Evolutionary conservation across 1,140 invertebrate species (phyloP).

Genomic region (Catajapyx aquilonaris): DNA sequence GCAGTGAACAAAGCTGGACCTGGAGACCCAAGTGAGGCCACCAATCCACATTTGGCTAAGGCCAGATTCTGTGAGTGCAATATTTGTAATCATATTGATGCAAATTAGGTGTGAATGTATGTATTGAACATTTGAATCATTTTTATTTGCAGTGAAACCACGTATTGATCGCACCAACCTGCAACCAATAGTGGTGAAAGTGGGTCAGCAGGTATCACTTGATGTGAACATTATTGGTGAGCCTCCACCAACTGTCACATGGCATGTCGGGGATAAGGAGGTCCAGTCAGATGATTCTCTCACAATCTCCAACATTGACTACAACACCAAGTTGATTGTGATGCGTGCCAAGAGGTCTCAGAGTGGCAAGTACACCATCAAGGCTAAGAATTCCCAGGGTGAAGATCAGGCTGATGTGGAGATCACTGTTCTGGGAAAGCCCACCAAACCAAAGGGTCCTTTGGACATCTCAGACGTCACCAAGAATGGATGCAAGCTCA

Average conservation of each 20-base stretch:
- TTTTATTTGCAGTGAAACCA: conserved; percentile 53
- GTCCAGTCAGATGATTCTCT: conserved; percentile 39
- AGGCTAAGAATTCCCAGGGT: conserved; percentile 80
- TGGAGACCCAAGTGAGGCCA: conserved; percentile 85
- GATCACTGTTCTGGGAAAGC: conserved; percentile 65
- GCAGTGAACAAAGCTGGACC: conserved; percentile 91
- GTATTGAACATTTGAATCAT: no score
- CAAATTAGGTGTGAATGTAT: no score
- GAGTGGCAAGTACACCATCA: conserved; percentile 79
- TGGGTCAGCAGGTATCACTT: conserved; percentile 71
- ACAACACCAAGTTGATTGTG: conserved; percentile 76
- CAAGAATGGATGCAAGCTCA: conserved; percentile 80
- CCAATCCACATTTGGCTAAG: conserved; percentile 87
- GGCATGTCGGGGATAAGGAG: conserved; percentile 65
- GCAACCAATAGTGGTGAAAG: conserved; percentile 62
- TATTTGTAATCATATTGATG: no score
- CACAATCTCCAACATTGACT: conserved; percentile 65
- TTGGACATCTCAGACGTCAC: conserved; percentile 73
- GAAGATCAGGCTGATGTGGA: conserved; percentile 83
- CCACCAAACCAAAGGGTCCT: conserved; percentile 62
- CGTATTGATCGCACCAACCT: conserved; percentile 79
- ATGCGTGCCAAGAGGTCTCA: conserved; percentile 57
- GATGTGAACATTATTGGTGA: conserved; percentile 86
- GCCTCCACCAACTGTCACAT: conserved; percentile 76
- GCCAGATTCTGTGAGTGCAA: conserved; percentile 59